Conservation (phyloP, 2,797 vertebrate genomes). For the Onychomys leucogaster region DNA sequence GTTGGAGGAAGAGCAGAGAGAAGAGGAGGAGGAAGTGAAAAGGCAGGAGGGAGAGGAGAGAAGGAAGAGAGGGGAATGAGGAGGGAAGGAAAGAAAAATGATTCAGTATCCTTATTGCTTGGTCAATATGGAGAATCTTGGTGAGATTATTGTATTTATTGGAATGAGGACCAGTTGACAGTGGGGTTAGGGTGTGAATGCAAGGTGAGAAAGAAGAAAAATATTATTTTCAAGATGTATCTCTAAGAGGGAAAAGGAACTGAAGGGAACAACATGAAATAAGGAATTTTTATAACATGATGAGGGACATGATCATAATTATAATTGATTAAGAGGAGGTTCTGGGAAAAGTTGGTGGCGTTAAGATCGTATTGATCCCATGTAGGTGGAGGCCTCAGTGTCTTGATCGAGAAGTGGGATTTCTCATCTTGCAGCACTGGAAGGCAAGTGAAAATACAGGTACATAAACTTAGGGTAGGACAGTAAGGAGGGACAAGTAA, state of each 20-base stretch:
- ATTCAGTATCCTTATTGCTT: background rate
- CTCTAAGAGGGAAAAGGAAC: background rate
- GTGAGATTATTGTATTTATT: background rate
- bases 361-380: background rate
- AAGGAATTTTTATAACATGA: slow-evolving; percentile 22
- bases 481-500: background rate
- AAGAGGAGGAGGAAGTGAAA: background rate
- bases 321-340: background rate
- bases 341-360: slow-evolving; percentile 14
- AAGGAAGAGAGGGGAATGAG: too few relatives aligned
- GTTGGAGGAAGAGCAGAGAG: too few relatives aligned
- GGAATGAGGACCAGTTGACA: background rate
- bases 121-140: background rate
- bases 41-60: too few relatives aligned
- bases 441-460: background rate
- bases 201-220: slow-evolving; percentile 21
- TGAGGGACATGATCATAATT: slow-evolving; percentile 30
- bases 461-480: background rate
- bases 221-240: background rate
- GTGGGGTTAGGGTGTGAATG: background rate
- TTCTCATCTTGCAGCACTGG: background rate
- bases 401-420: background rate
- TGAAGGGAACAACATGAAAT: background rate
- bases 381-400: background rate
- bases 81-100: background rate